Evolutionary conservation across 2,888 invertebrate genomes (phyloP).

Genomic region (Drosophila mulleri): DNA sequence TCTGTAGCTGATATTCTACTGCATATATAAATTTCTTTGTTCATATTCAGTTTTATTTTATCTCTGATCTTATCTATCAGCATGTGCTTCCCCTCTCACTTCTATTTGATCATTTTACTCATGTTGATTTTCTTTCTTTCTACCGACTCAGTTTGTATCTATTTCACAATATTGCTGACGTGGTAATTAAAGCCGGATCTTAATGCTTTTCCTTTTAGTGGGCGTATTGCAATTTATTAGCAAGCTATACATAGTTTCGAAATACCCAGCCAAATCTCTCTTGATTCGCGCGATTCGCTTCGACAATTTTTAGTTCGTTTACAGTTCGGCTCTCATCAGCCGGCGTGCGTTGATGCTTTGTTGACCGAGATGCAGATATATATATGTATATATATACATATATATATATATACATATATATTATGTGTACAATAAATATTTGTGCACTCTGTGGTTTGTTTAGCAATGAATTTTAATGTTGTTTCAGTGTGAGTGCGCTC

Average conservation of each 20-base stretch:
- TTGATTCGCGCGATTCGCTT: slow-evolving; percentile 8
- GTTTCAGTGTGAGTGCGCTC: neutral
- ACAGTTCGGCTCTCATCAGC: slow-evolving; percentile 32
- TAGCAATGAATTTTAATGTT: slow-evolving; percentile 39
- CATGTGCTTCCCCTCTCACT: neutral
- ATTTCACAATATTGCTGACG: slow-evolving; percentile 1
- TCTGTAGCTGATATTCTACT: neutral
- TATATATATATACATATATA: no score
- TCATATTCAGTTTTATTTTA: neutral
- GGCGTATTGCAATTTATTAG: slow-evolving; percentile 17
- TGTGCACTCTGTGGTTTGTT: slow-evolving; percentile 29
- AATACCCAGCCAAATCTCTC: slow-evolving; percentile 1
- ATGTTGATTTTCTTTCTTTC: neutral
- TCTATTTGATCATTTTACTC: neutral
- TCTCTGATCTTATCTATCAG: neutral
- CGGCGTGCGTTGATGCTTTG: slow-evolving; percentile 19
- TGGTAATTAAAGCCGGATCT: slow-evolving; percentile 14
- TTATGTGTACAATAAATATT: slow-evolving; percentile 7
- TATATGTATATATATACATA: neutral
- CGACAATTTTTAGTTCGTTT: slow-evolving; percentile 23
- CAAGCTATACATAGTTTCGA: neutral
- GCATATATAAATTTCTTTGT: neutral
- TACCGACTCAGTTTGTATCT: neutral
- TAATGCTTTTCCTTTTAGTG: neutral
- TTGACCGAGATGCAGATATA: slow-evolving; percentile 32